A percentile compares a stretch with the other conserved stretches of the same genome.
Conservation (phyloP, 2,797 vertebrate genomes). For the Rhodeus uyekii region DNA sequence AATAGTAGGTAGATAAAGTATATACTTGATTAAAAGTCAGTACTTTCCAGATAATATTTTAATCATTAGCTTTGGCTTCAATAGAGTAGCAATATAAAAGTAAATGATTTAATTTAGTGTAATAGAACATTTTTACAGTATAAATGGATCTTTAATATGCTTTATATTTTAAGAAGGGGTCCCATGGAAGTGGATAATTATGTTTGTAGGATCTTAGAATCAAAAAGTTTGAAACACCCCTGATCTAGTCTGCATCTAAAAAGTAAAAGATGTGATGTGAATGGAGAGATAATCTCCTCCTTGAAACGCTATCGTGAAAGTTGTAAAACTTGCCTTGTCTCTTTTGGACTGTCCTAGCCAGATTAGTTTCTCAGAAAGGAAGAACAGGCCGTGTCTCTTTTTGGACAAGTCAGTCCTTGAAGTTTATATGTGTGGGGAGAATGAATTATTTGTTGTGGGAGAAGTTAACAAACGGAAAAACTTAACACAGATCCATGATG, state of each 20-base stretch:
- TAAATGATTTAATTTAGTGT: neutral
- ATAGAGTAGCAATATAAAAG: neutral
- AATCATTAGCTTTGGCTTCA: neutral
- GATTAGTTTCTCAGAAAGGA: constrained; percentile 20
- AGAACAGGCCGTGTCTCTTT: neutral
- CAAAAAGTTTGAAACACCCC: neutral
- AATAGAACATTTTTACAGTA: neutral
- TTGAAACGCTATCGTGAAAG: constrained; percentile 30
- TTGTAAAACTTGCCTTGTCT: constrained; percentile 12
- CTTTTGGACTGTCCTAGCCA: neutral
- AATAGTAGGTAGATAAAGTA: too few relatives aligned
- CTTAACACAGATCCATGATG: neutral
- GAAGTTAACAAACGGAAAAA: constrained; percentile 1
- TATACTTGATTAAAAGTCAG: neutral
- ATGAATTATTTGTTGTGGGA: constrained; percentile 1
- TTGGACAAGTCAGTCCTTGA: constrained; percentile 21
- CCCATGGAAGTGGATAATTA: neutral
- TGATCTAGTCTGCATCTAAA: neutral
- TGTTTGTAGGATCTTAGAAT: neutral
- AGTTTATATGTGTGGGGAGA: neutral
- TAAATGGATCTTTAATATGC: neutral
- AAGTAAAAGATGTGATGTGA: neutral
- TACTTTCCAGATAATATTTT: neutral
- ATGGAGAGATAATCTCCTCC: neutral
- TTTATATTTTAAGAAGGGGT: neutral